Evolutionary conservation across 2,797 vertebrate species (phyloP), one percentile per base, ranked within the genome.

Genomic region (Acanthurus tractus): DNA sequence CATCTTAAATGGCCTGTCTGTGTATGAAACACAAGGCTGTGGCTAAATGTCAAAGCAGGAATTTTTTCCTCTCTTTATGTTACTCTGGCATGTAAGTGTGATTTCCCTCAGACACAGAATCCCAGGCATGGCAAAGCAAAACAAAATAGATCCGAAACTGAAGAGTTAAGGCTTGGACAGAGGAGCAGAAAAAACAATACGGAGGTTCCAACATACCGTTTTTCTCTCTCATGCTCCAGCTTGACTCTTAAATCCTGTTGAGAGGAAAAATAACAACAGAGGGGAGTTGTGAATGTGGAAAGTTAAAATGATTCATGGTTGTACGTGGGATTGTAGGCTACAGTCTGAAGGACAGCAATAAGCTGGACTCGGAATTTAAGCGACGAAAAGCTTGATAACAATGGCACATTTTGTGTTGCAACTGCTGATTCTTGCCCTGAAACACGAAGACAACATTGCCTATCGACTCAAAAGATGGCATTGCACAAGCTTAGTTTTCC

Each of bases 211-310:
- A 96, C 96, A 9, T 92, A 97, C 97, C 97, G 96, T 93, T 97
- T 98, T 86, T 98, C 97, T 93, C 96, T 96, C 93, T 98, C 96
- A 93, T 97, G 96, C 92, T 98, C 97, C 95, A 98, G 95, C 94
- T 98, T 98, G 94, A 98, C 97, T 93, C 97, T 95, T 92, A 97
- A 92, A 91, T 97, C 96, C 95, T 96, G 96, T 95, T 76, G 87
- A 90, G 82, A 87, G 87, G 91, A 86, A 93, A 89, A 91, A 92
- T 81, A 91, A 91, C 85, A 94, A 89, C 85, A 90, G 83, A 88
- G 82, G 78, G 67, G 82, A 89, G 83, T 93, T 86, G 91, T 73
- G 74, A 83, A 78, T 78, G 83, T 89, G 90, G 88, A 92, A 93
- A 91, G 79, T 90, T 83, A 70, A 88, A 89, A 71, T 86, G 84